Evolutionary conservation across 2,113 vertebrate species (phyloP).

Genomic region (Romanogobio albipinnatus): DNA sequence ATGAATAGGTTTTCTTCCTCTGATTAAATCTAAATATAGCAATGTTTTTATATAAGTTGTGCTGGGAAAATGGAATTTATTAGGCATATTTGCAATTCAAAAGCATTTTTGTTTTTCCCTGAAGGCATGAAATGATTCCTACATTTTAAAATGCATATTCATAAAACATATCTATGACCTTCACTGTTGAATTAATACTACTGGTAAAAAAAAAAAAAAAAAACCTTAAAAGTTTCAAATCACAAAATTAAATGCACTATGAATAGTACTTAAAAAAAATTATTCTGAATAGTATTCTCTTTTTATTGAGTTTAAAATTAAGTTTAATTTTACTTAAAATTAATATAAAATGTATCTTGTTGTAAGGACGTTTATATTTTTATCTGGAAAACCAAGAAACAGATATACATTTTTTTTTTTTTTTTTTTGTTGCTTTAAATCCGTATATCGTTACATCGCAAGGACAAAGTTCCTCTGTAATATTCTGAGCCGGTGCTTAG

Average conservation of each 20-base stretch:
- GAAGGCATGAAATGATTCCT: background rate
- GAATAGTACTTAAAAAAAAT: background rate
- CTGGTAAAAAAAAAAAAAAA: background rate
- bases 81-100: constrained; percentile 1
- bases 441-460: background rate
- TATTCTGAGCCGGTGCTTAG: background rate
- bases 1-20: background rate
- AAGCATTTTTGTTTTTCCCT: background rate
- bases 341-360: too few relatives aligned
- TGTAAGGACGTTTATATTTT: background rate
- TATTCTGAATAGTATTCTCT: too few relatives aligned
- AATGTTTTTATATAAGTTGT: background rate
- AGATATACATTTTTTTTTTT: too few relatives aligned
- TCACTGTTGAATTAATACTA: background rate
- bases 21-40: constrained; percentile 11
- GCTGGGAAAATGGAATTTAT: background rate
- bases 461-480: background rate
- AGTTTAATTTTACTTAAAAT: background rate
- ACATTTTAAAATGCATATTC: background rate
- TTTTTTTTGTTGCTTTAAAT: background rate
- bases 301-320: background rate
- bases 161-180: background rate
- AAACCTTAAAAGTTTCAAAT: background rate
- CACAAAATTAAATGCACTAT: background rate
- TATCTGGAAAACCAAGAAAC: background rate